Percentiles rank a stretch among this genome's conserved stretches.
phyloP scores from a whole-genome alignment of 2,797 vertebrate genomes.

The Chromis chromis region DNA sequence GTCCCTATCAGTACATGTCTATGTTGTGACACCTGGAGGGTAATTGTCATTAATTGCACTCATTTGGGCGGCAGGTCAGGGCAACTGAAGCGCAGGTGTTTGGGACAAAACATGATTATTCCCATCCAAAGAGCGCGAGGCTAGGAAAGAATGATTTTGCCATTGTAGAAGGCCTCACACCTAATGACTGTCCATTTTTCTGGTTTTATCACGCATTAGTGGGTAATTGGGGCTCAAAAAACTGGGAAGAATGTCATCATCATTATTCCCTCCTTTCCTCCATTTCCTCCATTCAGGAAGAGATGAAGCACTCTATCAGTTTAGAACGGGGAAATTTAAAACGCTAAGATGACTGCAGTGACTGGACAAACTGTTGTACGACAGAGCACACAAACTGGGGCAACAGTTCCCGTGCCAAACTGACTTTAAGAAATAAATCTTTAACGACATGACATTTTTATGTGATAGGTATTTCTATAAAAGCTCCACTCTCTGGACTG shows the following conservation, averaged over 20 bases:
- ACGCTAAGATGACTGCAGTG: slow-evolving; percentile 47
- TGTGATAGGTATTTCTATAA: background rate
- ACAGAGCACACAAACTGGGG: slow-evolving; percentile 35
- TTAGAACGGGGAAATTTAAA: slow-evolving; percentile 51
- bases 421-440: slow-evolving; percentile 13
- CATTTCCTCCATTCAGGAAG: slow-evolving; percentile 65
- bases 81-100: slow-evolving; percentile 89
- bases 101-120: slow-evolving; percentile 86
- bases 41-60: slow-evolving; percentile 92
- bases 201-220: slow-evolving; percentile 83
- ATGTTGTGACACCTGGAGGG: slow-evolving; percentile 87
- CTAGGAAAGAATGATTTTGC: slow-evolving; percentile 82
- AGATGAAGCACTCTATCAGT: slow-evolving; percentile 64
- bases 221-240: slow-evolving; percentile 80
- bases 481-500: background rate
- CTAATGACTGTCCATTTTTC: slow-evolving; percentile 83
- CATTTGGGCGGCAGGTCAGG: slow-evolving; percentile 86
- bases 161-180: slow-evolving; percentile 67
- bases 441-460: slow-evolving; percentile 20
- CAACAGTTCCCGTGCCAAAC: background rate
- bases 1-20: slow-evolving; percentile 87
- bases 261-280: slow-evolving; percentile 72
- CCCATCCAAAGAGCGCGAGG: slow-evolving; percentile 70
- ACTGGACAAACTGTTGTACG: slow-evolving; percentile 32
- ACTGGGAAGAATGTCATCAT: slow-evolving; percentile 72